A percentile compares a stretch with the other conserved stretches of the same genome.
phyloP scores from a whole-genome alignment of 2,888 invertebrate genomes.

The Drosophila mercatorum region DNA sequence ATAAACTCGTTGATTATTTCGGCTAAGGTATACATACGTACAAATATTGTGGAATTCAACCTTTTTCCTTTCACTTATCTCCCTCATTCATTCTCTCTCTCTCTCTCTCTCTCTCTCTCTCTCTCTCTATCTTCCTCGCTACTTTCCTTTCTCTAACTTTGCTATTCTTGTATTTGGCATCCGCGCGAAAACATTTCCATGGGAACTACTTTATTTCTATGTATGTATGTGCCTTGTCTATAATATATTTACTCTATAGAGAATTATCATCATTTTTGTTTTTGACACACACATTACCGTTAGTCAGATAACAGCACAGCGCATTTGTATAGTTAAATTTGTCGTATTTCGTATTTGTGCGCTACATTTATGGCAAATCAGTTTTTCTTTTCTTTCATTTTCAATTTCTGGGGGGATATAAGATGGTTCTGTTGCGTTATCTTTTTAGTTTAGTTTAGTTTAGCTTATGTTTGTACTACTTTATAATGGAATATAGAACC shows the following conservation, averaged over 20 bases:
- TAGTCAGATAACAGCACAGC: conserved; percentile 50
- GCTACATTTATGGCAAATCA: conserved; percentile 57
- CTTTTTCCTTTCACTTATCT: conserved; percentile 23
- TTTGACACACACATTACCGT: conserved; percentile 67
- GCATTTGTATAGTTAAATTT: conserved; percentile 28
- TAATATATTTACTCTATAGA: conserved; percentile 33
- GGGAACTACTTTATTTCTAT: conserved; percentile 44
- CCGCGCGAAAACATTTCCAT: conserved; percentile 35
- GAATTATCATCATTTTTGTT: conserved; percentile 15
- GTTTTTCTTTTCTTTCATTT: conserved; percentile 4
- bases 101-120: neutral
- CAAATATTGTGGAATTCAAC: conserved; percentile 19
- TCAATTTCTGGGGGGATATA: conserved; percentile 17
- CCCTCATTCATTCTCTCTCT: neutral
- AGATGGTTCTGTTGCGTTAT: conserved; percentile 1
- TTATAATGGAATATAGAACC: conserved; percentile 70
- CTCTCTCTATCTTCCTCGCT: neutral
- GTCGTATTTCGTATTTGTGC: conserved; percentile 44
- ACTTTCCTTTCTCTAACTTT: conserved; percentile 7
- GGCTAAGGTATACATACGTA: conserved; percentile 30
- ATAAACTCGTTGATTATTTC: conserved; percentile 42
- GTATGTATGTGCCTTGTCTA: conserved; percentile 53
- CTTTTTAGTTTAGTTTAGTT: conserved; percentile 4
- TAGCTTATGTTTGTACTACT: conserved; percentile 68
- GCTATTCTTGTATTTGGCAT: conserved; percentile 46